Conservation (phyloP, 2,113 vertebrate genomes). For the Aptenodytes patagonicus region DNA sequence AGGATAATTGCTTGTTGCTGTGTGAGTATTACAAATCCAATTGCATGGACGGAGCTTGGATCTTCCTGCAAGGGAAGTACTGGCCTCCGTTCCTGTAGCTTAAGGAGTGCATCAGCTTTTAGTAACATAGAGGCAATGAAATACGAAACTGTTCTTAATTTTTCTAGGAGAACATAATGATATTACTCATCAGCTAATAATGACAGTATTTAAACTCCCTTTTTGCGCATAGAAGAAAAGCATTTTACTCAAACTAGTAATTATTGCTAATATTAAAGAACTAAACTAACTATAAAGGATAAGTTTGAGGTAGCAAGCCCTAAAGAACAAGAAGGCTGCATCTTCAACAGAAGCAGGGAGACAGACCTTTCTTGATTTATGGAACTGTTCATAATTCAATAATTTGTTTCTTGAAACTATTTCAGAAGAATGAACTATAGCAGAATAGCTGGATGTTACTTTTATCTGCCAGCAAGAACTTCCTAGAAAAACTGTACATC, state of each 20-base stretch:
- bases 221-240: background rate
- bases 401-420: background rate
- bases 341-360: background rate
- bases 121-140: background rate
- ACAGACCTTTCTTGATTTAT: background rate
- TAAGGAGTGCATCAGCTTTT: background rate
- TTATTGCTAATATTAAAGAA: background rate
- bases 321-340: background rate
- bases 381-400: background rate
- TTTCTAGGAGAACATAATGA: background rate
- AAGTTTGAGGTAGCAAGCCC: background rate
- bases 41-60: background rate
- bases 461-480: background rate
- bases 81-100: background rate
- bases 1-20: background rate
- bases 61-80: background rate
- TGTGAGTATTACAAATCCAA: fast-evolving
- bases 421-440: background rate
- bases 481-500: background rate
- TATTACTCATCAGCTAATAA: background rate
- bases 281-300: background rate
- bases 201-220: background rate
- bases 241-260: background rate
- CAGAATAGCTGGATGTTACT: background rate
- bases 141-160: background rate